Evolutionary conservation across 2,888 invertebrate genomes (phyloP), one percentile per base, ranked within the genome.

Genomic region (Sisyra nigra): DNA sequence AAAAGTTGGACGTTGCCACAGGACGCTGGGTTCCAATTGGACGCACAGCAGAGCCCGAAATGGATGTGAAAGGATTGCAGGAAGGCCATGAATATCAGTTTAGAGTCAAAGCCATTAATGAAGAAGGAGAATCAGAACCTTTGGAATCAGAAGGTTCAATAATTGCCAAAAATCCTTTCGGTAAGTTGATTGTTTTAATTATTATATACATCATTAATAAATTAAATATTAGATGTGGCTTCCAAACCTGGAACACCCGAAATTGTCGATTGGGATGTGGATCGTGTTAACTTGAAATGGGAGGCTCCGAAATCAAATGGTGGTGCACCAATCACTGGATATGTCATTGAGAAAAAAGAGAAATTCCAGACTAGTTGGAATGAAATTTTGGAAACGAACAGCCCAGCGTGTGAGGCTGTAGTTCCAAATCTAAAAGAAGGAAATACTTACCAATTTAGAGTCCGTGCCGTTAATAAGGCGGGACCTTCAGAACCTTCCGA

Each of bases 161-260:
- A 47, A 59, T 84, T 13, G 96, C 97, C 17, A 98, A 97, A 68
- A 97, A 98, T 73, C 97, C 97, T 51, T 98, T 78, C 59, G 89
- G 83, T 84, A 55, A 63, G 62, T 57, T 40, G 29, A 13, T 8
- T 19, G 31, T 19, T 38, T 29, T 10, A 7, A 15, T n/a, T 42
- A 44, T 11, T 10, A 32, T 32, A n/a, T n/a, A n/a, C n/a, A n/a
- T n/a, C n/a, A n/a, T n/a, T n/a, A n/a, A n/a, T n/a, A 7, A 13
- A 31, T 33, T 44, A 44, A 36, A 35, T 46, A 45, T 33, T 52
- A 78, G 83, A 89, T 56, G 69, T 79, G 51, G 80, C 92, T 46
- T 81, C 83, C 44, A 86, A 89, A 57, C 94, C 94, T 2, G 84
- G 88, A 32, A 75, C 76, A 32, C 93, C 93, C 0, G 78, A 80